Conservation (phyloP, 2,888 invertebrate genomes). For the Mantis religiosa region DNA sequence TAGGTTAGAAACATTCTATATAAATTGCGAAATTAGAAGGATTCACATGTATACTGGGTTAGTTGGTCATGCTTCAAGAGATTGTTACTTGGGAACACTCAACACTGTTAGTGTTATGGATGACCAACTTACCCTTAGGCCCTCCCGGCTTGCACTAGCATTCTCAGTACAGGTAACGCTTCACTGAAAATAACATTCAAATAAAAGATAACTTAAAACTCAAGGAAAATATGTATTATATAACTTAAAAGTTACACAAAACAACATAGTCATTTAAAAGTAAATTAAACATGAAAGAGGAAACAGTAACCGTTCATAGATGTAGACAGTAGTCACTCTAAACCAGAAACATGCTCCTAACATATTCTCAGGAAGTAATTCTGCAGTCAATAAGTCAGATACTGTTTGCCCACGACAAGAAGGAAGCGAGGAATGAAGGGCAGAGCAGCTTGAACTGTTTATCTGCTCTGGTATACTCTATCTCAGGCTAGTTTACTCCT, state of each 20-base stretch:
- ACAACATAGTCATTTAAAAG: background rate
- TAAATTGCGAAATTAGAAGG: background rate
- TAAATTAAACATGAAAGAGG: too few relatives aligned
- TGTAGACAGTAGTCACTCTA: too few relatives aligned
- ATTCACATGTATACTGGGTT: background rate
- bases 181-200: slow-evolving; percentile 20
- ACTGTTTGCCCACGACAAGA: too few relatives aligned
- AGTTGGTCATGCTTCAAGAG: background rate
- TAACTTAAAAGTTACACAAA: background rate
- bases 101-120: slow-evolving; percentile 1
- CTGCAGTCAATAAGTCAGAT: too few relatives aligned
- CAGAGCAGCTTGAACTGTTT: too few relatives aligned
- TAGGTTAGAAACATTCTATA: too few relatives aligned
- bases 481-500: too few relatives aligned
- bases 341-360: too few relatives aligned
- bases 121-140: slow-evolving; percentile 20
- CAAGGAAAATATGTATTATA: background rate
- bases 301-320: too few relatives aligned
- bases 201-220: background rate
- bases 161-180: slow-evolving; percentile 21
- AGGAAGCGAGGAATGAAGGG: too few relatives aligned
- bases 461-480: too few relatives aligned
- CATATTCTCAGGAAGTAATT: too few relatives aligned
- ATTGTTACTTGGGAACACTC: background rate
- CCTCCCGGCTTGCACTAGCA: background rate